These are phyloP conservation scores for Pedicia rivosa DNA, from an alignment of 2,888 invertebrate species.

Conservation along the genomic window DNA sequence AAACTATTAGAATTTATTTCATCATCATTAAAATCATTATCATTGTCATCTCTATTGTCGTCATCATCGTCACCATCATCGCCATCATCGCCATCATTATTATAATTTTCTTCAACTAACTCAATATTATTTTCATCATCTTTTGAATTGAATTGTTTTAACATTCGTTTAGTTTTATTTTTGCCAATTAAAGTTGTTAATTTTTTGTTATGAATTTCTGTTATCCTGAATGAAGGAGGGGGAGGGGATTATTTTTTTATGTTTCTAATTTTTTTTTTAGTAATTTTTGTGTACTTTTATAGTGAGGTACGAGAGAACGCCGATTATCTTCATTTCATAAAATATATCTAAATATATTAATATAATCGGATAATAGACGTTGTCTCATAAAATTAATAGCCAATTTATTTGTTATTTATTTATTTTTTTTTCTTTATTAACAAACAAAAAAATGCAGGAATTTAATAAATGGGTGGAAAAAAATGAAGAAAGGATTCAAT, in stretches of 20 bases:
- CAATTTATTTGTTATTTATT: no score
- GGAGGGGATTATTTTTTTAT: not conserved
- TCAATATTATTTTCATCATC: constrained; percentile 2
- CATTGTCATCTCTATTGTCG: not conserved
- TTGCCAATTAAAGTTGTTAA: constrained; percentile 1
- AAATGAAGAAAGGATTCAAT: no score
- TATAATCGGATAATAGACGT: no score
- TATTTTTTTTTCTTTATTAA: no score
- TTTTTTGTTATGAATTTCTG: not conserved
- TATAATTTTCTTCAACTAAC: not conserved
- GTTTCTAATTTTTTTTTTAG: not conserved
- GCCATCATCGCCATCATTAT: constrained; percentile 5
- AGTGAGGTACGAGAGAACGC: no score
- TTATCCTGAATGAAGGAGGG: not conserved
- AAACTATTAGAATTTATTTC: not conserved
- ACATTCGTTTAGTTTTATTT: not conserved
- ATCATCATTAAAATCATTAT: not conserved
- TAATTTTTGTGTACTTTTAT: no score
- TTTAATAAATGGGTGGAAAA: no score
- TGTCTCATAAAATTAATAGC: no score
- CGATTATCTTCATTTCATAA: no score
- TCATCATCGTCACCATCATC: constrained; percentile 1
- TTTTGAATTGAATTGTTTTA: not conserved
- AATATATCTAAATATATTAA: no score
- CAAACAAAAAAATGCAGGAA: no score